Percentiles rank a stretch among this genome's conserved stretches.
phyloP scores from a whole-genome alignment of 1,140 invertebrate genomes.

The Drosophila lowei region DNA sequence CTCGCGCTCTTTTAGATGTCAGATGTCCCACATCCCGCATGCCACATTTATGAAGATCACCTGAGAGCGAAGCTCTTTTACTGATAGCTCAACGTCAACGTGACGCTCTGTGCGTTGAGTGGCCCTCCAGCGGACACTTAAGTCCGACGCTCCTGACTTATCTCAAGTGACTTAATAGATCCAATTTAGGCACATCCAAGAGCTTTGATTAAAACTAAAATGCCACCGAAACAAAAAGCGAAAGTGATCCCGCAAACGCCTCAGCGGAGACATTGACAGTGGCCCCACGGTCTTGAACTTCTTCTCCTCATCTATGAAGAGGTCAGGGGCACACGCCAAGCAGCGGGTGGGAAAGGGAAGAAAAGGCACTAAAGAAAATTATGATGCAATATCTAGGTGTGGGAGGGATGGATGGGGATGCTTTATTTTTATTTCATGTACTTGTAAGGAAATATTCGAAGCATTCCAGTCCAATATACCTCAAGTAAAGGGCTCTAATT shows the following conservation, averaged over 20 bases:
- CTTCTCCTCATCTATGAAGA: conserved; percentile 36
- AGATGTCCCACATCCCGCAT: conserved; percentile 7
- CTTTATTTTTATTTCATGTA: too few relatives aligned
- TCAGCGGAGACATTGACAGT: conserved; percentile 30
- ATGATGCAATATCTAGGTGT: conserved; percentile 2
- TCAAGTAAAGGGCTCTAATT: too few relatives aligned
- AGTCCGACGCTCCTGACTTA: conserved; percentile 39
- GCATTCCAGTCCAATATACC: too few relatives aligned
- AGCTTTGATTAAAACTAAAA: conserved; percentile 51
- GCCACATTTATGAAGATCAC: conserved; percentile 39
- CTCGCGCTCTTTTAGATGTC: not conserved
- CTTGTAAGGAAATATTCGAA: too few relatives aligned
- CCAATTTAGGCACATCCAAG: conserved; percentile 58
- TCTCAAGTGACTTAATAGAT: conserved; percentile 75
- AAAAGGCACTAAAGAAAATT: conserved; percentile 6
- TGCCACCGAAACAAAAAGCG: conserved; percentile 56
- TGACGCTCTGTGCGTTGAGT: conserved; percentile 43
- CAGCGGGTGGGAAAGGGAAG: conserved; percentile 1
- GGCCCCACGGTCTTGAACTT: conserved; percentile 43
- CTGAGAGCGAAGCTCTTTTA: conserved; percentile 41
- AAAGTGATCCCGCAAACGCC: conserved; percentile 44
- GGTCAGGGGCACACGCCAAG: conserved; percentile 34
- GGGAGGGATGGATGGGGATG: not conserved
- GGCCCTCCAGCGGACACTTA: conserved; percentile 37
- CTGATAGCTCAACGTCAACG: conserved; percentile 46